Evolutionary conservation across 1,140 invertebrate genomes (phyloP).

Genomic region (Dufourea novaeangliae): DNA sequence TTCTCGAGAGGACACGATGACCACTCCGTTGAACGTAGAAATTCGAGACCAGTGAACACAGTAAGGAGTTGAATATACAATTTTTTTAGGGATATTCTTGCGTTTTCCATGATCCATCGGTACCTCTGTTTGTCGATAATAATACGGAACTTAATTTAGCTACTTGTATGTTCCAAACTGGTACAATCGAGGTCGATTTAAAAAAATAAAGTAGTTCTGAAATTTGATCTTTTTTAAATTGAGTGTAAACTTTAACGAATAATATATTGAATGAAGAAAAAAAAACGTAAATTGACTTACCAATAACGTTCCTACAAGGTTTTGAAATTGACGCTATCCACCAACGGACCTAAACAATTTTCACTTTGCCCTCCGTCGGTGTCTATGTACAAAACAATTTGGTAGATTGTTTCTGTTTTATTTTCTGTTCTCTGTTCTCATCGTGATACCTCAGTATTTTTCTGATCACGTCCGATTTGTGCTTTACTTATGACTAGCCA

Average conservation of each 20-base stretch:
- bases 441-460: no score
- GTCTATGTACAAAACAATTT: slow-evolving; percentile 61
- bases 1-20: no score
- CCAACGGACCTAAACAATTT: slow-evolving; percentile 66
- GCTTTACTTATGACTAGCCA: slow-evolving; percentile 27
- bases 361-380: slow-evolving; percentile 61
- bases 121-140: not conserved
- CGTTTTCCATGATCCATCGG: not conserved
- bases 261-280: slow-evolving; percentile 35
- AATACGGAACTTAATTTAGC: not conserved
- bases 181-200: slow-evolving; percentile 21
- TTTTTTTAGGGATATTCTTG: not conserved
- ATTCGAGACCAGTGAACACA: not conserved
- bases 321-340: slow-evolving; percentile 74
- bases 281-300: slow-evolving; percentile 64
- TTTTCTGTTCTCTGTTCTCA: not conserved
- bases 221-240: not conserved
- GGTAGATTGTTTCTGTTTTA: slow-evolving; percentile 11
- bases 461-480: no score
- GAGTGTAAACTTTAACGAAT: slow-evolving; percentile 1
- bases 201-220: not conserved
- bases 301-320: slow-evolving; percentile 71
- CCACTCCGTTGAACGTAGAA: not conserved
- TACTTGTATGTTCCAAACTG: slow-evolving; percentile 15
- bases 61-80: not conserved